Evolutionary conservation across 37 sponge, comb jelly and placozoan genomes (phyloP), one percentile per base, ranked within the genome.

Genomic region (Agelas oroides): DNA sequence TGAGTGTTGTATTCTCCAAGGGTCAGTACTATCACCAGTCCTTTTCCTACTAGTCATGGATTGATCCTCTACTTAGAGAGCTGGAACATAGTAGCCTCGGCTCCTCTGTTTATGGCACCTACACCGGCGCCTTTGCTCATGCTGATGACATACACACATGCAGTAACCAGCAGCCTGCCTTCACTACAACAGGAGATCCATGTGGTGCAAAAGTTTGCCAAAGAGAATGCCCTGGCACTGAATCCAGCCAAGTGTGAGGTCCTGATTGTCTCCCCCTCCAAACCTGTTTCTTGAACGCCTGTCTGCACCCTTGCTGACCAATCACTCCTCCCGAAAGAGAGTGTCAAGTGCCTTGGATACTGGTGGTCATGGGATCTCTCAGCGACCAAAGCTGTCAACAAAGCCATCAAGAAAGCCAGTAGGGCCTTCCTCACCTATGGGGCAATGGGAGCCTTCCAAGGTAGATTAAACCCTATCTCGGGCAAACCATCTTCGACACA

Each of bases 91-190:
- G 33, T 13, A n/a, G 28, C 1, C 12, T 41, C 1, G 79, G 79
- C 3, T 27, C 67, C 1, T 78, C 64, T 18, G 16, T 78, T 8
- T 25, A 1, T 6, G 65, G 40, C 18, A 37, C 24, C 65, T 78
- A 63, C 30, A 18, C 41, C 11, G 79, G 79, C 62, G 66, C 53
- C 6, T 64, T 41, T 63, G 46, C 60, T 5, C 79, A 78, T 78
- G 79, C 79, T 16, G 79, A 78, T 63, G 79, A 78, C 27, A 64
- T 78, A 27, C 35, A 46, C 20, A 78, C n/a, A n/a, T n/a, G n/a
- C 79, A 13, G 13, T 65, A 1, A 20, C 65, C 2, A 65, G 25
- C 79, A 63, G 31, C 30, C 3, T 23, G 33, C 8, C 39, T 6
- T 35, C 79, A 32, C 28, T 78, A 24, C 13, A 66, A 2, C 30